These are phyloP conservation scores for Papilio demoleus DNA, from an alignment of 2,888 invertebrate genomes.

Conservation along the genomic window DNA sequence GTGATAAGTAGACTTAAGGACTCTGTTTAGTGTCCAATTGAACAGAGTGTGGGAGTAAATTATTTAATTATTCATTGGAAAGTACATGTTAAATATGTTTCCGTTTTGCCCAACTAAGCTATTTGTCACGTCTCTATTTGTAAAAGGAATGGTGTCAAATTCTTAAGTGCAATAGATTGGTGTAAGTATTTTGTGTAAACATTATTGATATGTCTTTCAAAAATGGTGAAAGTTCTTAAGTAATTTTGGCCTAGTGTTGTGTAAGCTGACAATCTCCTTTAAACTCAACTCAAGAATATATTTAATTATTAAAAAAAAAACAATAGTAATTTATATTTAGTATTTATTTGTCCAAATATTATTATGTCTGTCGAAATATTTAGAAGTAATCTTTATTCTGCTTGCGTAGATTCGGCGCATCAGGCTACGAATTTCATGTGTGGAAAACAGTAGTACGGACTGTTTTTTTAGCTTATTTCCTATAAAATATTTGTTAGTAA, in stretches of 20 bases:
- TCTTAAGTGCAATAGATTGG: slow-evolving; percentile 28
- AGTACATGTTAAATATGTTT: slow-evolving; percentile 21
- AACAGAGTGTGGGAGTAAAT: not conserved
- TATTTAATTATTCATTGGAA: slow-evolving; percentile 22
- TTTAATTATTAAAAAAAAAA: no score
- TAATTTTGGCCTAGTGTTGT: slow-evolving; percentile 17
- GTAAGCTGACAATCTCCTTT: slow-evolving; percentile 13
- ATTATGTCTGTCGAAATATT: no score
- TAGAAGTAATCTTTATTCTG: no score
- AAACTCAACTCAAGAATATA: not conserved
- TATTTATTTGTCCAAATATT: no score
- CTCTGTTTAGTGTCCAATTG: no score
- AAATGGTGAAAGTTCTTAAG: slow-evolving; percentile 21
- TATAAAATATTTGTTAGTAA: no score
- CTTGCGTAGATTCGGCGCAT: no score
- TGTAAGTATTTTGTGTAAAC: slow-evolving; percentile 29
- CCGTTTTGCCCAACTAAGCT: slow-evolving; percentile 18
- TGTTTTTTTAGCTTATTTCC: no score
- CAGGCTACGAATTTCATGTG: no score
- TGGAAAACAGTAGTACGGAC: no score
- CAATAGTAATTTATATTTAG: no score
- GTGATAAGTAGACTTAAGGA: no score
- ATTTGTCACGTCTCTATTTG: slow-evolving; percentile 40
- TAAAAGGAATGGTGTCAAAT: slow-evolving; percentile 31
- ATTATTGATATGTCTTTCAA: slow-evolving; percentile 21